phyloP scores from a whole-genome alignment of 1,140 invertebrate genomes.

The Pemphigus obesinymphae region DNA sequence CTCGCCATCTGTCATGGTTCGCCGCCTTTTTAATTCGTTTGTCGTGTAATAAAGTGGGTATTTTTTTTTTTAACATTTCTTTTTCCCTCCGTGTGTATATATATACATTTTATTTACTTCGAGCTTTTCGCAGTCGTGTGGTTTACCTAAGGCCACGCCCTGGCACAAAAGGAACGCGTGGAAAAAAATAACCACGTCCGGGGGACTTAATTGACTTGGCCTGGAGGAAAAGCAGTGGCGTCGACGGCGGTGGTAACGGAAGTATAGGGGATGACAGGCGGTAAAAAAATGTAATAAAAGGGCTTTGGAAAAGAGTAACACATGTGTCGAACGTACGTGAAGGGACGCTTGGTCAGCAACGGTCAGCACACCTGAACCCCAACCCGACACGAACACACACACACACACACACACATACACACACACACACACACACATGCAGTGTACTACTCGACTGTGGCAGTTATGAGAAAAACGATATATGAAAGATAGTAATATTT shows the following conservation, averaged over 20 bases:
- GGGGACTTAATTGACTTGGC: conserved; percentile 36
- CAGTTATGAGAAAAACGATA: conserved; percentile 32
- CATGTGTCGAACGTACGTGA: conserved; percentile 39
- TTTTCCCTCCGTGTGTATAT: background rate
- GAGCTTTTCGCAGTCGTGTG: conserved; percentile 32
- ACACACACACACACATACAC: no score
- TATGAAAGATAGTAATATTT: background rate
- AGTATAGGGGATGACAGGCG: conserved; percentile 9
- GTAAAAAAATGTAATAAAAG: conserved; percentile 37
- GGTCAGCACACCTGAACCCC: conserved; percentile 40
- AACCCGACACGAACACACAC: background rate
- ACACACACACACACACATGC: no score
- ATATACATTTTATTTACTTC: background rate
- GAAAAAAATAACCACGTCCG: conserved; percentile 21
- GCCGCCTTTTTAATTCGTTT: conserved; percentile 42
- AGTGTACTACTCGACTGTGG: background rate
- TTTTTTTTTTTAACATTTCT: conserved; percentile 1
- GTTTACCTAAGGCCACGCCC: conserved; percentile 40
- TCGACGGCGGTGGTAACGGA: background rate
- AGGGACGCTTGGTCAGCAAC: conserved; percentile 35
- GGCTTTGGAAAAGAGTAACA: conserved; percentile 20
- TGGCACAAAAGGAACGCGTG: background rate
- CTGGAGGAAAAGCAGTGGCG: conserved; percentile 1
- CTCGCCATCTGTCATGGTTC: conserved; percentile 38
- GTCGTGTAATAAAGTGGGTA: conserved; percentile 40